A percentile compares a stretch with the other conserved stretches of the same genome.
These are phyloP conservation scores for Aphidius colemani DNA, from an alignment of 2,888 invertebrate genomes.

Conservation along the genomic window DNA sequence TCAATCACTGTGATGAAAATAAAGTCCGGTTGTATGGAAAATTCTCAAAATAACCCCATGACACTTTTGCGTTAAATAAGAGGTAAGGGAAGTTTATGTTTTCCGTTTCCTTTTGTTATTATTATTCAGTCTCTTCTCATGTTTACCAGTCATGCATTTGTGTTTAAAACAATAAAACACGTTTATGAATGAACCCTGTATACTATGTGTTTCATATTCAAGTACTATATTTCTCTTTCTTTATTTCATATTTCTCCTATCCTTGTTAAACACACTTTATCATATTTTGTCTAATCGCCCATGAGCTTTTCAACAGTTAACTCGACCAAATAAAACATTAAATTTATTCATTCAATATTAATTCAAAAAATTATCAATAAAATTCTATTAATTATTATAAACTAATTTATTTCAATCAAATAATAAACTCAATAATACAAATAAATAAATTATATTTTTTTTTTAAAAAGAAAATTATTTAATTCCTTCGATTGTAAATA, in stretches of 20 bases:
- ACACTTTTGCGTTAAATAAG: background rate
- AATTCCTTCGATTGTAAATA: too few relatives aligned
- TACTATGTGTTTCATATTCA: conserved; percentile 12
- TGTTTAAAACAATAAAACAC: conserved; percentile 57
- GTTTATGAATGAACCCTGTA: conserved; percentile 53
- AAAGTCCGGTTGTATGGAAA: background rate
- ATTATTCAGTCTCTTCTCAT: conserved; percentile 48
- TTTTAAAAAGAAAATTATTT: background rate
- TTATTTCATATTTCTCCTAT: conserved; percentile 38
- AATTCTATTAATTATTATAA: too few relatives aligned
- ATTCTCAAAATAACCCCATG: background rate
- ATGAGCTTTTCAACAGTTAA: conserved; percentile 47
- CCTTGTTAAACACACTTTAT: conserved; percentile 47
- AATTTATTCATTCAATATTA: background rate
- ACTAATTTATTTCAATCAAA: too few relatives aligned
- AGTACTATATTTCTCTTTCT: conserved; percentile 20
- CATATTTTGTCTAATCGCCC: conserved; percentile 47
- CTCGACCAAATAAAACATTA: background rate
- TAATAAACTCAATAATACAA: too few relatives aligned
- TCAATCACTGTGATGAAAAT: too few relatives aligned
- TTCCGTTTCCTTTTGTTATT: conserved; percentile 54
- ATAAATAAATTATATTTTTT: background rate
- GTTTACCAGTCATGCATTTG: conserved; percentile 45
- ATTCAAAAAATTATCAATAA: too few relatives aligned
- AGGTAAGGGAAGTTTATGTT: conserved; percentile 46